These are phyloP conservation scores for Odontophorus gujanensis DNA, from an alignment of 2,113 vertebrate species.

Conservation along the genomic window DNA sequence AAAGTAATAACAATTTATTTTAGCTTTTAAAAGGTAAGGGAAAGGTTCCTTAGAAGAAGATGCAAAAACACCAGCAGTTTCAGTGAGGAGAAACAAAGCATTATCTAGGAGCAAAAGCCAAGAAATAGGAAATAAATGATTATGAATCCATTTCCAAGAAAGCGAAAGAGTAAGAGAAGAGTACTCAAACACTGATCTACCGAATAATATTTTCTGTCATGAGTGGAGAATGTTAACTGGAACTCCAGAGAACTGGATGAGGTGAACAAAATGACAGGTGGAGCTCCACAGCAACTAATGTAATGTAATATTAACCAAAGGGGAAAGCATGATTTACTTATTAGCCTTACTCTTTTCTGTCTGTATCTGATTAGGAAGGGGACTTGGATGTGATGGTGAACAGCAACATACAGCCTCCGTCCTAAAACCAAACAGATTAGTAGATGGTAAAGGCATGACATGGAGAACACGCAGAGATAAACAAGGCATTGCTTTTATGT, in stretches of 20 bases:
- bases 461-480: background rate
- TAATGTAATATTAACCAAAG: background rate
- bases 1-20: background rate
- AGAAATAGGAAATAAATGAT: background rate
- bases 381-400: background rate
- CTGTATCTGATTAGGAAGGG: background rate
- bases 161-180: background rate
- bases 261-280: background rate
- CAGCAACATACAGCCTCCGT: background rate
- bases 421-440: background rate
- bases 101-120: background rate
- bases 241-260: background rate
- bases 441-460: background rate
- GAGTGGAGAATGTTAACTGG: background rate
- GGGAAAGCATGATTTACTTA: background rate
- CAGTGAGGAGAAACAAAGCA: background rate
- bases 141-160: background rate
- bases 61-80: background rate
- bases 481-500: background rate
- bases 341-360: background rate
- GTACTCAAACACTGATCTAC: background rate
- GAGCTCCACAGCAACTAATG: background rate
- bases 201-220: background rate
- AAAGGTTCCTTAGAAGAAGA: background rate
- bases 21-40: background rate